Evolutionary conservation across 2,888 invertebrate species (phyloP).

Genomic region (Torymus texanus): DNA sequence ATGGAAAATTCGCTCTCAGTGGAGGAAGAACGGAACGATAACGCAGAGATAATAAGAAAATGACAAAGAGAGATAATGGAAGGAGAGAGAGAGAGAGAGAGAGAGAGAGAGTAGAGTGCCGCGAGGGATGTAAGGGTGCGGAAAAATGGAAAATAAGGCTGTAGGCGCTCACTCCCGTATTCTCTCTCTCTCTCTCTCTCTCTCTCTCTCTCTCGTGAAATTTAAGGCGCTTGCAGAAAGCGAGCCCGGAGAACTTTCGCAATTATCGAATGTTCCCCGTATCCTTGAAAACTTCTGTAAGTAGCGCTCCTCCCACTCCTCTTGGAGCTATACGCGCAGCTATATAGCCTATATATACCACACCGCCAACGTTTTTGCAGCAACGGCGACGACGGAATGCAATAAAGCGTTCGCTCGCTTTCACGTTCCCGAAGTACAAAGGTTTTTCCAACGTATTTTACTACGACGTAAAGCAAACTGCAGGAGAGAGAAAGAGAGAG

Average conservation of each 20-base stretch:
- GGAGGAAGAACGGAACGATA: slow-evolving; percentile 24
- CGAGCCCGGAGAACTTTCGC: slow-evolving; percentile 67
- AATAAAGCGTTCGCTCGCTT: too few relatives aligned
- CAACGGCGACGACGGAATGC: too few relatives aligned
- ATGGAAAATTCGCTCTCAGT: slow-evolving; percentile 57
- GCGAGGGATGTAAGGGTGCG: not conserved
- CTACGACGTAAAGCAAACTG: slow-evolving; percentile 29
- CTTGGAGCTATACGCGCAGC: not conserved
- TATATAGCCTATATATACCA: not conserved
- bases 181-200: too few relatives aligned
- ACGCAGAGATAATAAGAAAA: slow-evolving; percentile 42
- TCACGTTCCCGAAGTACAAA: slow-evolving; percentile 46
- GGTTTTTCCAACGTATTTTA: slow-evolving; percentile 54
- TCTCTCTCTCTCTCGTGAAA: slow-evolving; percentile 57
- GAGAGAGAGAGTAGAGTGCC: slow-evolving; percentile 48
- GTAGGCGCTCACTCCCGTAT: not conserved
- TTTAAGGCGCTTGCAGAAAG: slow-evolving; percentile 64
- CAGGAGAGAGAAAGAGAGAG: not conserved
- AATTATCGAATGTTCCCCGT: slow-evolving; percentile 71
- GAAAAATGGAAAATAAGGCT: slow-evolving; percentile 40
- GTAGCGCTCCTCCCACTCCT: slow-evolving; percentile 52
- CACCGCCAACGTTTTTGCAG: too few relatives aligned
- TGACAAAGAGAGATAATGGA: slow-evolving; percentile 35
- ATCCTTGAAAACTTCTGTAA: slow-evolving; percentile 71
- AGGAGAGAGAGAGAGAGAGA: not conserved